These are phyloP conservation scores for Hydrozoanthus tunicans DNA, from an alignment of 64 coral and sea anemone genomes.

Conservation along the genomic window DNA sequence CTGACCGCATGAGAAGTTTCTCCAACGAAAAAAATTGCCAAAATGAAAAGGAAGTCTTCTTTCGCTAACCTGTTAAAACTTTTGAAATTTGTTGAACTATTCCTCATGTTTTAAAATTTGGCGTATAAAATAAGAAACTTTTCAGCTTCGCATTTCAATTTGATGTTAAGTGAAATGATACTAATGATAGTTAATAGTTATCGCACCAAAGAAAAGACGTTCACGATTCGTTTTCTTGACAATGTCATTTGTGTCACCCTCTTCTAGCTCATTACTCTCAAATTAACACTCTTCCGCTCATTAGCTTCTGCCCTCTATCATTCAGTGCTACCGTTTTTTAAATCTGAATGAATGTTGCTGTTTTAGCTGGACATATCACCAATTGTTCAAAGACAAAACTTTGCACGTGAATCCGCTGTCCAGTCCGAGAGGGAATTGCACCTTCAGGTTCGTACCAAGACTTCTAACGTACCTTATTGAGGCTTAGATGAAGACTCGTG, in stretches of 20 bases:
- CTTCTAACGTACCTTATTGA: background rate
- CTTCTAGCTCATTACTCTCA: background rate
- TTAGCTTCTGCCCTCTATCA: background rate
- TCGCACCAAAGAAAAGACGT: too few species aligned
- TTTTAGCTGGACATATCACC: conserved; percentile 19
- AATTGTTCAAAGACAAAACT: background rate
- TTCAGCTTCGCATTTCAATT: background rate
- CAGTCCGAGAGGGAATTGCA: background rate
- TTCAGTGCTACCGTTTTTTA: background rate
- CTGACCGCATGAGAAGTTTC: too few species aligned
- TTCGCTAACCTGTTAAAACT: too few species aligned
- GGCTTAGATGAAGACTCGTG: background rate
- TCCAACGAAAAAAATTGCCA: too few species aligned
- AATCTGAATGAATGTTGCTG: background rate
- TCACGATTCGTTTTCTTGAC: too few species aligned
- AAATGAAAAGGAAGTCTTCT: too few species aligned
- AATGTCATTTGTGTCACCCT: too few species aligned
- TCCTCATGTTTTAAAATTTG: too few species aligned
- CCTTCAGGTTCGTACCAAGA: background rate
- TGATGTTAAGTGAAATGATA: background rate
- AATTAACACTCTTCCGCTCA: background rate
- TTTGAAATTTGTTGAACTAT: too few species aligned
- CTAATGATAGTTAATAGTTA: too few species aligned
- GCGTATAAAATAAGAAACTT: too few species aligned
- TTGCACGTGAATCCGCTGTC: background rate